Conservation (phyloP, 2,797 vertebrate genomes). For the Sebastes hubbsi region DNA sequence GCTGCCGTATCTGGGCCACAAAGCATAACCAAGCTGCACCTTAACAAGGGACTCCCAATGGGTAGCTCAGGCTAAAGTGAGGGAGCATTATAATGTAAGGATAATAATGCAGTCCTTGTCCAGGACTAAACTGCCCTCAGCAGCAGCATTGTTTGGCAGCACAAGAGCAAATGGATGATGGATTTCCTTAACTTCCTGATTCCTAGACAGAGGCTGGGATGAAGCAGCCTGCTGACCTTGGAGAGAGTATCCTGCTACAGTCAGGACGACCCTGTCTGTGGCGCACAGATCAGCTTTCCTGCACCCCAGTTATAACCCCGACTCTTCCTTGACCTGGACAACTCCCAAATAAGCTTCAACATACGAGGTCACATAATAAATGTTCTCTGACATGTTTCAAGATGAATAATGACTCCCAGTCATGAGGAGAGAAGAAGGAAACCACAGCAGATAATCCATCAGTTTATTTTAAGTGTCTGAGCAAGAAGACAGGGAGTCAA, state of each 20-base stretch:
- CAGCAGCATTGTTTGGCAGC: conserved; percentile 3
- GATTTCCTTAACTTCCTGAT: conserved; percentile 43
- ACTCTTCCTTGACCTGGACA: not conserved
- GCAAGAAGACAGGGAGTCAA: not conserved
- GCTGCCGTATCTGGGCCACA: not conserved
- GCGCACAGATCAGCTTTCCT: not conserved
- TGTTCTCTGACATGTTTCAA: not conserved
- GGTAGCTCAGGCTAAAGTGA: not conserved
- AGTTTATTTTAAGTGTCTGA: not conserved
- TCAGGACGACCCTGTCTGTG: not conserved
- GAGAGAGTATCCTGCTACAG: conserved; percentile 1
- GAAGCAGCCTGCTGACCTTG: conserved; percentile 7
- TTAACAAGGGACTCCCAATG: not conserved
- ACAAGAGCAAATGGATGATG: conserved; percentile 21
- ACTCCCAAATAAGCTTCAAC: not conserved
- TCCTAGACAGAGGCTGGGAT: conserved; percentile 18
- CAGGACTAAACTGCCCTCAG: not conserved
- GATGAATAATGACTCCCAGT: not conserved
- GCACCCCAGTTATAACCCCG: not conserved
- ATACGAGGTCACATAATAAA: not conserved
- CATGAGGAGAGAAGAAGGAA: not conserved
- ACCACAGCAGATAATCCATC: not conserved
- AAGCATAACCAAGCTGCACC: not conserved
- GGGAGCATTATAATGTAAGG: not conserved
- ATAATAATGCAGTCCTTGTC: not conserved